Conservation (phyloP, 2,113 vertebrate genomes). For the Charina bottae region DNA sequence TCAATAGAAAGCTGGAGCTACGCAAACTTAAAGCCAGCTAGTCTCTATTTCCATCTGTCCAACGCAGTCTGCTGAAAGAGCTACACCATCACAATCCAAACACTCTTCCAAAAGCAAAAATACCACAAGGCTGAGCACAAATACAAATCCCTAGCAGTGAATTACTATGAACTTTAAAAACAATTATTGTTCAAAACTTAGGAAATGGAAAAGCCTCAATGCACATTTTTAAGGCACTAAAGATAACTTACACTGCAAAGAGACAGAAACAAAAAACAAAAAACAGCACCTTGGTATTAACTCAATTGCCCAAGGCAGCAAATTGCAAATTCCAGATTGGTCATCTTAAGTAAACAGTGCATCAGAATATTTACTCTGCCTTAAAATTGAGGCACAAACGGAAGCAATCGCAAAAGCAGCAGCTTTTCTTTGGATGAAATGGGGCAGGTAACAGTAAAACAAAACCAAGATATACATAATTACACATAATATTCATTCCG, state of each 20-base stretch:
- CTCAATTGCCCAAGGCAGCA: background rate
- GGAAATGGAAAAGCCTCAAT: background rate
- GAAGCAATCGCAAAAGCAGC: background rate
- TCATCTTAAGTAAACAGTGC: background rate
- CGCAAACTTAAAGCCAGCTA: background rate
- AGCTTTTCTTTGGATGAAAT: no score
- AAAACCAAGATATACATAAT: no score
- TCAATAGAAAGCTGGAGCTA: background rate
- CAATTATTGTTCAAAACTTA: background rate
- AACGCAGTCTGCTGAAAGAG: background rate
- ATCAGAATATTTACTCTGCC: background rate
- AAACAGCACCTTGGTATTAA: background rate
- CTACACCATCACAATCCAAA: background rate
- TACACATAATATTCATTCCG: no score
- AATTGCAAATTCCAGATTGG: background rate
- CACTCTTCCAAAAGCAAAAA: background rate
- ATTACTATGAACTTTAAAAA: background rate
- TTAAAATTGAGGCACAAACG: background rate
- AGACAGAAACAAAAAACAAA: background rate
- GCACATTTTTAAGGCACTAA: background rate
- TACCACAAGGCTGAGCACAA: background rate
- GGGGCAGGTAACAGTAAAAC: no score
- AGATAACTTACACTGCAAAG: background rate
- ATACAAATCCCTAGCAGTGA: background rate
- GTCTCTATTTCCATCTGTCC: no score